Evolutionary conservation across 2,113 vertebrate genomes (phyloP), one percentile per base, ranked within the genome.

Genomic region (Pteronura brasiliensis): DNA sequence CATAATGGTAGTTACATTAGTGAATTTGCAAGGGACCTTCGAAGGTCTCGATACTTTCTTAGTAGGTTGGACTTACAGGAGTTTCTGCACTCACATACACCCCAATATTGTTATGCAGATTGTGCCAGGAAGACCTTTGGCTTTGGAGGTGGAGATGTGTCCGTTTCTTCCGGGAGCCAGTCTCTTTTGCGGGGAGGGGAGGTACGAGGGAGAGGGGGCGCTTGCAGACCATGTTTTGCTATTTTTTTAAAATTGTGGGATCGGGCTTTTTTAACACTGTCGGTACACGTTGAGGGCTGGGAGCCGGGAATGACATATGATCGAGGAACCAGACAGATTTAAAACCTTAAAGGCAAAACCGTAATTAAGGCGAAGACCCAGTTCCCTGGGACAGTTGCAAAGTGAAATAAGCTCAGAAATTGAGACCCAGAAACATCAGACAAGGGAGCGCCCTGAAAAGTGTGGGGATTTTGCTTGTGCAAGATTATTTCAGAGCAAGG

Each of bases 21-120:
- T 10, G 77, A 59, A 72, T 47, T 39, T 82, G 52, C n/a, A 11
- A 86, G 57, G 42, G 65, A 20, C 57, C 90, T 87, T 49, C 34
- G 10, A 74, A n/a, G 23, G 52, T 12, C 52, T 52, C 6, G 59
- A 15, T 77, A 36, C 42, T 84, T 36, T 47, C 11, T 25, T 39
- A 44, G 25, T 74, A 8, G 15, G 80, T 59, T 65, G 47, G 63
- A 31, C 21, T 86, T 80, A 15, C 55, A 6, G 36, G 49, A 47
- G 86, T 88, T 84, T 93, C 67, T 76, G 14, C 29, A 21, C 61
- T 36, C 63, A 5, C 42, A 3, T 21, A 15, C 44, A 25, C 71
- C 47, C 18, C 86, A 0, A 4, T 11, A 77, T 88, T 88, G 82
- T 97, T 87, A 87, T 87, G 90, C 92, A 96, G 4, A 97, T 88